phyloP scores from a whole-genome alignment of 2,797 vertebrate genomes.

The Galaxias olidus region DNA sequence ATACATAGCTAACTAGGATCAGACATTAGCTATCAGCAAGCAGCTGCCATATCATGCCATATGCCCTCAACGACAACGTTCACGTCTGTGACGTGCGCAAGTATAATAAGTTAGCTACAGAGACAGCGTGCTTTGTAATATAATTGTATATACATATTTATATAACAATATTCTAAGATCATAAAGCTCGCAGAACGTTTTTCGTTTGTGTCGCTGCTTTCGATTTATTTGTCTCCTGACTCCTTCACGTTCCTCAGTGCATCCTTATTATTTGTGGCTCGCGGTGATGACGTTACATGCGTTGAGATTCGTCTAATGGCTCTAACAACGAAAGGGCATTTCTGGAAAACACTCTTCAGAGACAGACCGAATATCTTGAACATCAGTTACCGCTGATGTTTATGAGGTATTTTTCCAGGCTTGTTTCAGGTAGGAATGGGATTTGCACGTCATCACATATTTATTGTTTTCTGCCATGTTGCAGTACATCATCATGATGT shows the following conservation, averaged over 20 bases:
- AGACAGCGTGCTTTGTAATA: too few relatives aligned
- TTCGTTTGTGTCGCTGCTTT: neutral
- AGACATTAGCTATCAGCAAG: too few relatives aligned
- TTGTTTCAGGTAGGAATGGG: slow-evolving; percentile 70
- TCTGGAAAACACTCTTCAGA: slow-evolving; percentile 33
- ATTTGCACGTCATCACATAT: neutral
- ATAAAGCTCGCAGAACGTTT: too few relatives aligned
- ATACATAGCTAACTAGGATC: too few relatives aligned
- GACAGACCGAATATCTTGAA: slow-evolving; percentile 19
- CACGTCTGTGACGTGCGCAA: too few relatives aligned
- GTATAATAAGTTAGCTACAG: too few relatives aligned
- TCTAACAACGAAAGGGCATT: slow-evolving; percentile 35
- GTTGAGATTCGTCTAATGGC: slow-evolving; percentile 46
- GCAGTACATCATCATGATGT: neutral
- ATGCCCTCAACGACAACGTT: too few relatives aligned
- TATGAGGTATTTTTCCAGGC: slow-evolving; percentile 66
- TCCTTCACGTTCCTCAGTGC: slow-evolving; percentile 18
- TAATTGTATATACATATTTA: too few relatives aligned
- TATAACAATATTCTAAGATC: too few relatives aligned
- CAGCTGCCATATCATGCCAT: too few relatives aligned
- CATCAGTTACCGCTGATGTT: slow-evolving; percentile 58
- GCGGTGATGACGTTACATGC: slow-evolving; percentile 63
- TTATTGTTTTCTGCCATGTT: neutral
- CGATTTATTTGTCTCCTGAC: slow-evolving; percentile 5
- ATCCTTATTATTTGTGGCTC: slow-evolving; percentile 44